These are phyloP conservation scores for Napeogenes sylphis DNA, from an alignment of 2,888 invertebrate genomes.

Conservation along the genomic window DNA sequence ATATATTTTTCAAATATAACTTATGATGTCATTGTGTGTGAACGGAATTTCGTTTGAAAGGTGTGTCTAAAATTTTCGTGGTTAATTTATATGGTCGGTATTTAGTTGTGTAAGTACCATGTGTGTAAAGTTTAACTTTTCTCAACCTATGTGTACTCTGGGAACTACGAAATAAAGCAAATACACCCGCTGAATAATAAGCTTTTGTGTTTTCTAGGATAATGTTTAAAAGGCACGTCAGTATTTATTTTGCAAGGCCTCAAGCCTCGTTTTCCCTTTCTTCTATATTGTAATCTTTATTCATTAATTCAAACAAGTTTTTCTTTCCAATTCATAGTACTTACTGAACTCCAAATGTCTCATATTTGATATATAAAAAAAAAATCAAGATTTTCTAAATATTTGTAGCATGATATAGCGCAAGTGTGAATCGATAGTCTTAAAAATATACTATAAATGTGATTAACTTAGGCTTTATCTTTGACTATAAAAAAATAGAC, in stretches of 20 bases:
- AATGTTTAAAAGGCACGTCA: constrained; percentile 6
- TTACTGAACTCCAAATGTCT: too few relatives aligned
- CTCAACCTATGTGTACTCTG: constrained; percentile 22
- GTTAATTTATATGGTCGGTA: constrained; percentile 8
- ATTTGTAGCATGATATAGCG: too few relatives aligned
- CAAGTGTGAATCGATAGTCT: too few relatives aligned
- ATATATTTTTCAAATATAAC: constrained; percentile 11
- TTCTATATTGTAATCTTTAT: too few relatives aligned
- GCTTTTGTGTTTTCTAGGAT: constrained; percentile 6
- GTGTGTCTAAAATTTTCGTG: constrained; percentile 22
- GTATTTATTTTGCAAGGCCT: background rate
- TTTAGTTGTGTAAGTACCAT: constrained; percentile 25
- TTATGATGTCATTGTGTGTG: constrained; percentile 27
- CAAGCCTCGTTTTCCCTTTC: too few relatives aligned
- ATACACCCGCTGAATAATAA: constrained; percentile 20
- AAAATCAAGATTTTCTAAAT: too few relatives aligned
- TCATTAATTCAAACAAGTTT: too few relatives aligned
- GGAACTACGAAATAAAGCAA: constrained; percentile 22
- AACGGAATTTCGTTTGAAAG: constrained; percentile 27
- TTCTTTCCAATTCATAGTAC: too few relatives aligned
- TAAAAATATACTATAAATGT: too few relatives aligned
- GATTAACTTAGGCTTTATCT: too few relatives aligned
- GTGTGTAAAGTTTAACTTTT: constrained; percentile 23
- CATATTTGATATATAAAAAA: too few relatives aligned
- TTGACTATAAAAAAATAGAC: too few relatives aligned